Conservation (phyloP, 2,113 vertebrate species). For the Petrocephalus microphthalmus region DNA sequence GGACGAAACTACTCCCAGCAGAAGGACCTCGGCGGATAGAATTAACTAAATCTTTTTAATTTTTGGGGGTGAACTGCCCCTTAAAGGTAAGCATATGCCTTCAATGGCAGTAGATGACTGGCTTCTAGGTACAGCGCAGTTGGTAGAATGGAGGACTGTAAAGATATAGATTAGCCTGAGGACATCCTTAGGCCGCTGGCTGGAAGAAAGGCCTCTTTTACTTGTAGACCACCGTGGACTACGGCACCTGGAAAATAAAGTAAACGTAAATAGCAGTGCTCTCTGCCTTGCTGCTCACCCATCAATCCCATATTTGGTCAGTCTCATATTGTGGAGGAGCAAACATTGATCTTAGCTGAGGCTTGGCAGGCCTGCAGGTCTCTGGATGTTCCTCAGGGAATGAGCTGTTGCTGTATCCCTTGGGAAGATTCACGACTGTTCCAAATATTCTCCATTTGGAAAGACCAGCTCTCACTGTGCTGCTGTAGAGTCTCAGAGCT, state of each 20-base stretch:
- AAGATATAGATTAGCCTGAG: not conserved
- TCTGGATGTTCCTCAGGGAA: not conserved
- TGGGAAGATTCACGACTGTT: not conserved
- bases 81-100: not conserved
- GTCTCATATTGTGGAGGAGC: not conserved
- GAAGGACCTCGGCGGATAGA: too few species aligned
- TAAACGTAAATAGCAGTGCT: not conserved
- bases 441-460: not conserved
- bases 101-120: not conserved
- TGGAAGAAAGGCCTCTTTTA: not conserved
- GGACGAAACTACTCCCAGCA: too few species aligned
- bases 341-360: not conserved
- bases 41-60: too few species aligned
- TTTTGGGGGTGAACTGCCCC: not conserved
- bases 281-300: not conserved
- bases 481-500: not conserved
- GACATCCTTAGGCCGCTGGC: not conserved
- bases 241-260: not conserved
- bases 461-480: not conserved
- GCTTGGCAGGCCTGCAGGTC: not conserved
- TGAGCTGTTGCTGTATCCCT: not conserved
- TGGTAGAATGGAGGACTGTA: not conserved
- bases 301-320: not conserved
- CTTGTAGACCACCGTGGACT: not conserved
- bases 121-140: not conserved